Conservation (phyloP, 2,888 invertebrate species). For the Lypha dubia region DNA sequence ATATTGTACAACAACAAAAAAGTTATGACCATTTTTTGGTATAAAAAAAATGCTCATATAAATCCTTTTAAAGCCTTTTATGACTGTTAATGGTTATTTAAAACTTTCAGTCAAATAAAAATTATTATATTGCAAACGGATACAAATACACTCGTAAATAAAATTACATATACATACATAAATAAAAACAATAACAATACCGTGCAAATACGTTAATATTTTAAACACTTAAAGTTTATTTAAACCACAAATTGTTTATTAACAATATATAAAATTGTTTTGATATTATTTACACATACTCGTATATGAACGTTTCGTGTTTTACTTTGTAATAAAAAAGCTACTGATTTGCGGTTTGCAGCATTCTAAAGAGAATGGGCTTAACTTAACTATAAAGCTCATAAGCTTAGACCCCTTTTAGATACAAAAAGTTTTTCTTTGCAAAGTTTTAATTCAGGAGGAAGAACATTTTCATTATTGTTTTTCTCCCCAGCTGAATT, state of each 20-base stretch:
- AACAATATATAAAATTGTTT: neutral
- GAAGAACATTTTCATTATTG: too few species aligned
- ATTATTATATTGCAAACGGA: neutral
- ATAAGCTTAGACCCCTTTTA: too few species aligned
- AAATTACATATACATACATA: neutral
- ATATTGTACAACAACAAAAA: neutral
- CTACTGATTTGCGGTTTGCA: too few species aligned
- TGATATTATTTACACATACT: neutral
- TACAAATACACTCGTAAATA: neutral
- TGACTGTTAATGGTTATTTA: neutral
- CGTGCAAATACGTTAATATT: neutral
- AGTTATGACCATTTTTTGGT: neutral
- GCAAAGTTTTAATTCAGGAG: too few species aligned
- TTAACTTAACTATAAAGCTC: too few species aligned
- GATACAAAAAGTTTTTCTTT: too few species aligned
- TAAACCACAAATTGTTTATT: slow-evolving; percentile 21
- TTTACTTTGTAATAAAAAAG: too few species aligned
- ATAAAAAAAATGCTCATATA: neutral
- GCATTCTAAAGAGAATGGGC: too few species aligned
- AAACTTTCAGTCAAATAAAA: slow-evolving; percentile 1
- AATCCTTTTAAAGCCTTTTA: neutral
- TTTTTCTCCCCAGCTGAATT: too few species aligned
- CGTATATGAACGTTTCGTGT: too few species aligned
- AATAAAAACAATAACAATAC: neutral
- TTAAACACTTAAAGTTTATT: neutral